Evolutionary conservation across 2,797 vertebrate species (phyloP), one percentile per base, ranked within the genome.

Genomic region (Balearica regulorum): DNA sequence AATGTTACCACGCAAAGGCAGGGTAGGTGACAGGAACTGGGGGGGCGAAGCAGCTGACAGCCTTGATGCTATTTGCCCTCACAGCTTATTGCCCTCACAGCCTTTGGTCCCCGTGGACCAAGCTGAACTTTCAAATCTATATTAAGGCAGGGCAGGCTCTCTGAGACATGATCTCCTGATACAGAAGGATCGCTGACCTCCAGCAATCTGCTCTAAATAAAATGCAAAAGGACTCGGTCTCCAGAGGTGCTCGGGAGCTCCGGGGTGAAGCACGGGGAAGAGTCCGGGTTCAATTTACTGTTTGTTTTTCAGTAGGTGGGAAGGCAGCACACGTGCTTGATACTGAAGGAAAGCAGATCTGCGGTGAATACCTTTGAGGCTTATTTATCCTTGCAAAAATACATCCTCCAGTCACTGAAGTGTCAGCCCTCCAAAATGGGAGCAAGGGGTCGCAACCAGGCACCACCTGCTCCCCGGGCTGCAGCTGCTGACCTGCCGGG

Each of bases 41-140:
- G 22, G 21, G 21, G 46, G 4, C 0, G 1, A 92, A 94, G 87
- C 85, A 94, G 76, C 81, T 94, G 92, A 70, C 65, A 61, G 64
- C 28, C 5, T 18, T 37, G 58, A 10, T 43, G 9, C 8, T 72
- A 8, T 61, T 58, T 69, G 11, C 43, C 46, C 51, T 53, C 58
- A 9, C 61, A 54, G 26, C 80, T 72, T 37, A 8, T 6, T 80
- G 57, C 54, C 90, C 70, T 94, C 76, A 16, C 54, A 57, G 68
- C 55, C 79, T 80, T 92, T 60, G 6, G 0, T 88, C 43, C 77
- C 58, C 0, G 0, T 68, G 76, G 66, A 86, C 87, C n/a, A 70
- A 92, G 79, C 17, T 97, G 92, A 95, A 83, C 87, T 91, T 94
- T 93, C 64, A 95, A 55, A 69, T 88, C 86, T 93, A 95, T 88